Conservation (phyloP, 2,888 invertebrate genomes). For the Scelioninae gen. 1 region DNA sequence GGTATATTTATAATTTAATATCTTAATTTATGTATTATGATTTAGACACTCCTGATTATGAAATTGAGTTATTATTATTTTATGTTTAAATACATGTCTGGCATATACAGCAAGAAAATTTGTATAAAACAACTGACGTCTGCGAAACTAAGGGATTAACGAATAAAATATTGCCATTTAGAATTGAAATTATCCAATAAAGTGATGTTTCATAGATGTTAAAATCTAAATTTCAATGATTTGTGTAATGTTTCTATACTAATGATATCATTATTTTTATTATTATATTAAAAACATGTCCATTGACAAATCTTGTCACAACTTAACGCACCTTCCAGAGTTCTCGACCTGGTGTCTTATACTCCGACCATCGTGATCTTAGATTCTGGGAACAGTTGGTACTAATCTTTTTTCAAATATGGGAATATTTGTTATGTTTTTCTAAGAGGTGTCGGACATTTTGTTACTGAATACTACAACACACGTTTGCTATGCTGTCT, state of each 20-base stretch:
- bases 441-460: slow-evolving; percentile 55
- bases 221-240: background rate
- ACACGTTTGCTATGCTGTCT: slow-evolving; percentile 48
- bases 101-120: slow-evolving; percentile 40
- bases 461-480: slow-evolving; percentile 2
- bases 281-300: slow-evolving; percentile 70
- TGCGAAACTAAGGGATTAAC: slow-evolving; percentile 27
- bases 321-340: slow-evolving; percentile 85
- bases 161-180: slow-evolving; percentile 24
- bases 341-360: slow-evolving; percentile 77
- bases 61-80: slow-evolving; percentile 40
- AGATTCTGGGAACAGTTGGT: slow-evolving; percentile 46
- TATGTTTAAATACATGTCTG: slow-evolving; percentile 64
- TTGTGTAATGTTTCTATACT: background rate
- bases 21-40: slow-evolving; percentile 19
- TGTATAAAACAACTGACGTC: slow-evolving; percentile 4
- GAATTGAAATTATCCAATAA: slow-evolving; percentile 50
- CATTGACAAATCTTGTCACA: slow-evolving; percentile 84
- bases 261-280: background rate
- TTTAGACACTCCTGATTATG: slow-evolving; percentile 25
- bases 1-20: slow-evolving; percentile 26
- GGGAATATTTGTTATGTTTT: slow-evolving; percentile 24
- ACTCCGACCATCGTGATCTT: slow-evolving; percentile 45
- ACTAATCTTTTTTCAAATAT: slow-evolving; percentile 45
- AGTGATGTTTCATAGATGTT: slow-evolving; percentile 35